A percentile compares a stretch with the other conserved stretches of the same genome.
Conservation (phyloP, 2,888 invertebrate species). For the Clanis bilineata region DNA sequence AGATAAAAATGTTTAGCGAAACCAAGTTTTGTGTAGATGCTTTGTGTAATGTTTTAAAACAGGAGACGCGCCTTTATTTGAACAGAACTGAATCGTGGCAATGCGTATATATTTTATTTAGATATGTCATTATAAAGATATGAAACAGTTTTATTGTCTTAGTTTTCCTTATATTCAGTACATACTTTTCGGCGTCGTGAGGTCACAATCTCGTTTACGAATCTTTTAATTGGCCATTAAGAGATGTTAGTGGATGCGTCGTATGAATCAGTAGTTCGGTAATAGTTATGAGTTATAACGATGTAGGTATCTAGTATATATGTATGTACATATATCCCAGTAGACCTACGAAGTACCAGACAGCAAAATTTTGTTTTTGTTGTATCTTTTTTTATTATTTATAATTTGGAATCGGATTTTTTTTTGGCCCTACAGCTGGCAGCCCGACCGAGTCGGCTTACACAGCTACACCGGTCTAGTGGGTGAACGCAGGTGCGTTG, state of each 20-base stretch:
- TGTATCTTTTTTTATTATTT: no score
- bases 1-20: no score
- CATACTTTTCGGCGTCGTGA: background rate
- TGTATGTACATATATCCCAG: background rate
- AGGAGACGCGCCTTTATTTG: no score
- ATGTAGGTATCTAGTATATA: background rate
- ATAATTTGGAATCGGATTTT: no score
- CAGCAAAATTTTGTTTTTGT: no score
- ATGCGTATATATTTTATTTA: background rate
- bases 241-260: background rate
- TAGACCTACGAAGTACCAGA: no score
- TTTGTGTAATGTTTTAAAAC: no score
- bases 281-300: background rate
- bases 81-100: background rate
- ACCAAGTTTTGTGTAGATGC: no score
- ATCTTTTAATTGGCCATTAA: conserved; percentile 1
- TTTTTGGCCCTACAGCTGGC: no score
- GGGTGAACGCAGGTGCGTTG: no score
- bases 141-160: background rate
- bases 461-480: no score
- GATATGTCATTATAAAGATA: background rate
- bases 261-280: background rate
- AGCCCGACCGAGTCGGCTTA: no score
- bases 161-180: background rate
- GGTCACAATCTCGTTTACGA: background rate